Percentiles rank a stretch among this genome's conserved stretches.
Evolutionary conservation across 2,797 vertebrate species (phyloP).

Genomic region (Picus viridis): DNA sequence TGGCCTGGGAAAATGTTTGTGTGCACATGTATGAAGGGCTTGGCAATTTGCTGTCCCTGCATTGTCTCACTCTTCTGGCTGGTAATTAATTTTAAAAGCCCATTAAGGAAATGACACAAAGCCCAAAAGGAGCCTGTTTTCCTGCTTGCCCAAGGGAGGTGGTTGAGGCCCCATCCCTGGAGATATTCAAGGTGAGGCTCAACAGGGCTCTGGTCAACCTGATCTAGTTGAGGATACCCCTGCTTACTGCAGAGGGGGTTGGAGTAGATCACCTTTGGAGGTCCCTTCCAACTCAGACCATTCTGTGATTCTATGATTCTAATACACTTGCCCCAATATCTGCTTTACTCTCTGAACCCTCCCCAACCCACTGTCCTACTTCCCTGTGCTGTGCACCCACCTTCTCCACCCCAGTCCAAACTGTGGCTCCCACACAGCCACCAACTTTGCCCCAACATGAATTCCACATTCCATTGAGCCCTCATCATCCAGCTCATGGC

Average conservation of each 20-base stretch:
- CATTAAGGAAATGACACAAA: not conserved
- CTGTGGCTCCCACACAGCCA: accelerated
- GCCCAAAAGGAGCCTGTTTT: not conserved
- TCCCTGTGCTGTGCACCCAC: no score
- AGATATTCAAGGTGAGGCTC: no score
- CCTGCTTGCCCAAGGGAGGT: not conserved
- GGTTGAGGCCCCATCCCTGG: no score
- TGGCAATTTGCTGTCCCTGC: not conserved
- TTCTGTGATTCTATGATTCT: not conserved
- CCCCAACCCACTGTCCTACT: not conserved
- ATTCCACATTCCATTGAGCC: not conserved
- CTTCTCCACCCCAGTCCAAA: accelerated
- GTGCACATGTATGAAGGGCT: not conserved
- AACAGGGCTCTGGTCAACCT: no score
- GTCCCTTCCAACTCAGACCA: no score
- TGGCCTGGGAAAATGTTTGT: not conserved
- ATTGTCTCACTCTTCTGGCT: not conserved
- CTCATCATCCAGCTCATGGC: not conserved
- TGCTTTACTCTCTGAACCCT: not conserved
- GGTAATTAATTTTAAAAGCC: not conserved
- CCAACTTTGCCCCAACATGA: not conserved
- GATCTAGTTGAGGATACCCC: no score
- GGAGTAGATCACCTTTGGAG: no score
- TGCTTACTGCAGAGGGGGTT: no score
- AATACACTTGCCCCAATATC: not conserved